Evolutionary conservation across 2,888 invertebrate species (phyloP), one percentile per base, ranked within the genome.

Genomic region (Sisyra nigra): DNA sequence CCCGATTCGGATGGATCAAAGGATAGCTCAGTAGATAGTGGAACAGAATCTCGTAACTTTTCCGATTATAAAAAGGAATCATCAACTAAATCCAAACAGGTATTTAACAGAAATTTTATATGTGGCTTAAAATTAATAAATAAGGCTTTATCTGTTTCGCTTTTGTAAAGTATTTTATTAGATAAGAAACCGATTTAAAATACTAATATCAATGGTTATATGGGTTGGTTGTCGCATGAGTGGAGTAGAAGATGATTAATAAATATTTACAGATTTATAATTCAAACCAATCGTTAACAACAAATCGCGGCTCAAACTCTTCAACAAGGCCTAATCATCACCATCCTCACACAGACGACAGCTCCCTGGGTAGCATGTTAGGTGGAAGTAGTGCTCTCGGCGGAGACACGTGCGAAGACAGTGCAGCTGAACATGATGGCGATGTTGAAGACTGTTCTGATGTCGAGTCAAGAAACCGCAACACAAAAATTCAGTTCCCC

Each of bases 371-470:
- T 58, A 77, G 76, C 61, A 73, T 43, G 37, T 32, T 43, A 18
- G 43, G 43, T 1, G 33, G 43, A 6, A 43, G 43, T 19, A 40
- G 40, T 11, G 43, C 43, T 19, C 7, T 38, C 7, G 43, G 43
- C 4, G 43, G 43, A 35, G 43, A 43, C 15, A 43, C 43, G 7
- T 32, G 43, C 13, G 14, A 41, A 9, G 43, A 43, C 18, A 43
- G 43, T 38, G 35, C 82, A 13, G 84, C 83, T 7, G 87, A 88
- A 46, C 86, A 88, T 55, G 85, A 86, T 49, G 85, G 84, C 0
- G 88, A 88, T 51, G 75, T 85, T 0, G 88, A 88, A 53, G 86
- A 88, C 53, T 86, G 85, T 54, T 85, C 84, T 0, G 85, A 88
- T 56, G 81, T 84, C 0, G 83, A 82, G 49, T 66, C 80, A 35